Evolutionary conservation across 2,113 vertebrate genomes (phyloP), one percentile per base, ranked within the genome.

Genomic region (Cephalopholis sonnerati): DNA sequence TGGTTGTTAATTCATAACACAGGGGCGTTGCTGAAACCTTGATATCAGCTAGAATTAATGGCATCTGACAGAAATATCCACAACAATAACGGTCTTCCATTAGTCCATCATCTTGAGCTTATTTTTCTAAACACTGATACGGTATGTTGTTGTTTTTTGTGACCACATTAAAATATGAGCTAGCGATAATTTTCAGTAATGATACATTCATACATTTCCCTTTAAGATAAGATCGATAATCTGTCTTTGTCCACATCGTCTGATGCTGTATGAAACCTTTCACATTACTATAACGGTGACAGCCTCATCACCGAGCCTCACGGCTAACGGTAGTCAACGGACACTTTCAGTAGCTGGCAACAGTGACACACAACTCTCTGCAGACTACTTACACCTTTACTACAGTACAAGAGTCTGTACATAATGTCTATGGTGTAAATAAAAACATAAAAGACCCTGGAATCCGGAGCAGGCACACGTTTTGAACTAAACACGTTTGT

Each of bases 151-250:
- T 9, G 9, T 6, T 24, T n/a, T 24, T 11, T 12, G 32, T 20
- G 1, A 41, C 11, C 7, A 54, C 9, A 9, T 27, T 29, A n/a
- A 20, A 64, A 17, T 15, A 17, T 48, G 22, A 50, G 53, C 25
- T n/a, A 27, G 1, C 1, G 7, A n/a, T 22, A 3, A 12, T 58
- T 27, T 10, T 7, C 11, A 22, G 1, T 4, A 4, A 0, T 27
- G 25, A 12, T 12, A 1, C 3, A 17, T 27, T 39, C 1, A 18
- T 6, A 25, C 4, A 12, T 41, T 53, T 41, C 0, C 17, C 27
- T 11, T 72, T 72, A 16, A 24, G 32, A 32, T 2, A 12, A 46
- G 13, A 15, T 27, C 3, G 1, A 29, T 44, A 11, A 12, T 54
- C 13, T 44, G 17, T 65, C 12, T 65, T 16, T 57, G 4, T 10